phyloP scores from a whole-genome alignment of 1,140 invertebrate species.

The Drosophila rufa region DNA sequence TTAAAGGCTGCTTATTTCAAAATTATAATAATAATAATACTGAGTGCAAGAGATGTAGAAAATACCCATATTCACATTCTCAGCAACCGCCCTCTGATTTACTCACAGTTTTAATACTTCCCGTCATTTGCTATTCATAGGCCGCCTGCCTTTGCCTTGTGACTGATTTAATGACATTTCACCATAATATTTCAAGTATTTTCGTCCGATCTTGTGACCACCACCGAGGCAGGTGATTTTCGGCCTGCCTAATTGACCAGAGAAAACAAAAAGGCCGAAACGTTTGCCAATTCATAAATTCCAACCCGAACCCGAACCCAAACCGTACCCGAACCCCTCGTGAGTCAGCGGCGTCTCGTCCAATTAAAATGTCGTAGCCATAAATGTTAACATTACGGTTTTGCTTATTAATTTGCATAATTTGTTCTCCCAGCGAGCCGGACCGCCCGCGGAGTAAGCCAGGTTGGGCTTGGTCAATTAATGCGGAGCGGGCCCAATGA shows the following conservation, averaged over 20 bases:
- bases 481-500: slow-evolving; percentile 58
- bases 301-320: neutral
- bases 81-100: neutral
- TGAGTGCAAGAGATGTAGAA: neutral
- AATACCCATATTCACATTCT: neutral
- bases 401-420: slow-evolving; percentile 78
- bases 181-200: slow-evolving; percentile 35
- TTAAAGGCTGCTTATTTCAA: too few relatives aligned
- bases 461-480: slow-evolving; percentile 58
- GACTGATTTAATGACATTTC: slow-evolving; percentile 34
- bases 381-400: slow-evolving; percentile 55
- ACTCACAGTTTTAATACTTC: slow-evolving; percentile 7
- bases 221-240: slow-evolving; percentile 60
- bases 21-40: too few relatives aligned
- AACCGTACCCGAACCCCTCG: neutral
- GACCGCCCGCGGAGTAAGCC: slow-evolving; percentile 61
- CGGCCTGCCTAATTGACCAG: slow-evolving; percentile 52
- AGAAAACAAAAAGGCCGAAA: slow-evolving; percentile 17
- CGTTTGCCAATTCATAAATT: slow-evolving; percentile 76
- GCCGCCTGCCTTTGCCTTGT: slow-evolving; percentile 13
- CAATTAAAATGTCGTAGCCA: slow-evolving; percentile 70
- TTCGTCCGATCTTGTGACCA: slow-evolving; percentile 62
- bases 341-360: slow-evolving; percentile 42
- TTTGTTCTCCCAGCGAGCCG: slow-evolving; percentile 40
- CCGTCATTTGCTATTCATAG: slow-evolving; percentile 22